A percentile compares a stretch with the other conserved stretches of the same genome.
phyloP scores from a whole-genome alignment of 2,888 invertebrate genomes.

The Lasioglossum pauxillum region DNA sequence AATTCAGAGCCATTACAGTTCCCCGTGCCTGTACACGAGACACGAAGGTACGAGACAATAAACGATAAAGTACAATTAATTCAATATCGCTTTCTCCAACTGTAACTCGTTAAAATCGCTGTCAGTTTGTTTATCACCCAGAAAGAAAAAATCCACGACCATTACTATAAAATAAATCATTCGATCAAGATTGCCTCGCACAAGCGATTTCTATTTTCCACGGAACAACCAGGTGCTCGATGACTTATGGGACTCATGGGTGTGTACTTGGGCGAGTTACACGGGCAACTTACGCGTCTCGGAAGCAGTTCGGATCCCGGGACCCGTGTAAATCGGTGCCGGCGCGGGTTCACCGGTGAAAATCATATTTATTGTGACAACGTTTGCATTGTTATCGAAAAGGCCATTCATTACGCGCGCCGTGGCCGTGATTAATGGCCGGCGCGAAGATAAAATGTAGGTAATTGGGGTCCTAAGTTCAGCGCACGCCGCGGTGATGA shows the following conservation, averaged over 20 bases:
- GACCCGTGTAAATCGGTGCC: slow-evolving; percentile 27
- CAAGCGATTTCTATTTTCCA: neutral
- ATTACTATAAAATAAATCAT: neutral
- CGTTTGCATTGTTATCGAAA: slow-evolving; percentile 63
- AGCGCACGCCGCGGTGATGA: slow-evolving; percentile 59
- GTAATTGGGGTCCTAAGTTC: slow-evolving; percentile 68
- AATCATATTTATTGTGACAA: slow-evolving; percentile 64
- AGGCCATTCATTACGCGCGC: slow-evolving; percentile 53
- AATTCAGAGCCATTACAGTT: neutral
- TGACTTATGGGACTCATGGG: slow-evolving; percentile 2
- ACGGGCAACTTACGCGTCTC: slow-evolving; percentile 32
- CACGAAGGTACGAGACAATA: neutral
- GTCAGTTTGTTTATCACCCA: neutral
- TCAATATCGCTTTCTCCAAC: neutral
- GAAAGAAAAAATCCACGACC: neutral
- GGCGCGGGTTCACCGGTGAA: slow-evolving; percentile 15
- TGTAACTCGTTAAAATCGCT: neutral
- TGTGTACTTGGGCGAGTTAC: neutral
- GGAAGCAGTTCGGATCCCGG: slow-evolving; percentile 14
- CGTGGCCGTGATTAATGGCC: slow-evolving; percentile 58
- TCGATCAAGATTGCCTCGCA: neutral
- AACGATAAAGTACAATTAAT: neutral
- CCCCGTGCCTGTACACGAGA: neutral
- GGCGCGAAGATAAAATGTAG: slow-evolving; percentile 58
- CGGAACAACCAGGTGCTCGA: neutral